Evolutionary conservation across 1,140 invertebrate species (phyloP), one percentile per base, ranked within the genome.

Genomic region (Gryon sp.): DNA sequence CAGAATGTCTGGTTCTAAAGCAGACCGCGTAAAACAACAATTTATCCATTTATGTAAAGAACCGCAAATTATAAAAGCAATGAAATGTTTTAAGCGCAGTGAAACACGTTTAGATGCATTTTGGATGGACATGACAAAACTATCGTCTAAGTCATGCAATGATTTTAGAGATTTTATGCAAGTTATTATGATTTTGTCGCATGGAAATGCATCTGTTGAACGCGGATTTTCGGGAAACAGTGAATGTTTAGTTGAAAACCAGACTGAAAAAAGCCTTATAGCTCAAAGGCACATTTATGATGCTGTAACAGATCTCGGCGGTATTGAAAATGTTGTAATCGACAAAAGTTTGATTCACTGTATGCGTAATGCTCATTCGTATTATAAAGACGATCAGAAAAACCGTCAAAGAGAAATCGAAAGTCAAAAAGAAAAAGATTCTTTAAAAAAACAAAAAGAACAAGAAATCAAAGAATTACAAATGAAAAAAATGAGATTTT

Each of bases 201-300:
- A 72, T 26, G 68, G 30, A 59, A 72, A 62, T 38, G 66, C 55
- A 4, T 18, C 22, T 46, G 40, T 62, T 11, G 55, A 62, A 30
- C n/a, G 48, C n/a, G 68, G 48, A 1, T 72, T 72, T 16, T 72
- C 68, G 8, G 9, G 60, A 26, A 72, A 62, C 11, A 50, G 36
- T 0, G 68, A 52, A 34, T 72, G 48, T 22, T 14, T 72, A 36
- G 38, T 55, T 12, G 46, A 72, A n/a, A 72, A 72, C 62, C 55
- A 62, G 9, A 16, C 5, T 20, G 66, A 80, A 48, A 48, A 80
- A 48, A 76, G 66, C 28, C 40, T 78, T 36, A 28, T 78, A 1
- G 79, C 69, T 8, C 40, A 75, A 28, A 38, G 70, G 22, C 19
- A 18, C 14, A 40, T 69, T 15, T 80, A 76, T 30, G 75, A 69